phyloP scores from a whole-genome alignment of 2,113 vertebrate species.

The Ramphastos sulfuratus region DNA sequence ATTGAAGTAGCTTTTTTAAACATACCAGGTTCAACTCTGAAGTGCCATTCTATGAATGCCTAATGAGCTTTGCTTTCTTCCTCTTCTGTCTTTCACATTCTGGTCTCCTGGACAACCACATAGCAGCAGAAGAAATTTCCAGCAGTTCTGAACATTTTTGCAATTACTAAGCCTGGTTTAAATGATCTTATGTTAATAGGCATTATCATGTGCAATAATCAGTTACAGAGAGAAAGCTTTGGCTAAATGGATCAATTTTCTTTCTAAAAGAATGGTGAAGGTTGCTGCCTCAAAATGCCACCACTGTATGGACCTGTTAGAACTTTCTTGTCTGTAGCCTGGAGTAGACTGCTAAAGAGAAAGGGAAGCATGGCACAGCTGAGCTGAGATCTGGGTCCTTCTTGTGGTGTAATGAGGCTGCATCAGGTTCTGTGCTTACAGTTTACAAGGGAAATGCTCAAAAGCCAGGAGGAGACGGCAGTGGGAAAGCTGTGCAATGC shows the following conservation, averaged over 20 bases:
- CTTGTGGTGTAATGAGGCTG: background rate
- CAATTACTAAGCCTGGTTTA: conserved; percentile 2
- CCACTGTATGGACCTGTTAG: background rate
- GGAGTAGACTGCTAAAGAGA: background rate
- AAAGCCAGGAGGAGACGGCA: background rate
- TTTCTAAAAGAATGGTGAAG: background rate
- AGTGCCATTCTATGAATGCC: background rate
- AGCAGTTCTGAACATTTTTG: background rate
- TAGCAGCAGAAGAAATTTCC: background rate
- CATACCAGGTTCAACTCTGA: background rate
- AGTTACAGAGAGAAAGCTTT: background rate
- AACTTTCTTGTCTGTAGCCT: background rate
- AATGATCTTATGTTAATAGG: background rate
- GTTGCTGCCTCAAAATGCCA: background rate
- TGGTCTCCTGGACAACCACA: conserved; percentile 17
- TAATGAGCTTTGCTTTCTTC: conserved; percentile 21
- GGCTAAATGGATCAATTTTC: background rate
- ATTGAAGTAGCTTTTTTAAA: background rate
- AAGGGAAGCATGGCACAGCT: background rate
- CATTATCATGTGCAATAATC: background rate
- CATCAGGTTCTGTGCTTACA: background rate
- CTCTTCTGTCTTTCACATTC: conserved; percentile 4
- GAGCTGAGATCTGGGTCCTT: background rate
- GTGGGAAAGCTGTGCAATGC: background rate
- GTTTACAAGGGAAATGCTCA: background rate